A percentile compares a stretch with the other conserved stretches of the same genome.
Conservation (phyloP, 2,888 invertebrate genomes). For the Cantharis nigra region DNA sequence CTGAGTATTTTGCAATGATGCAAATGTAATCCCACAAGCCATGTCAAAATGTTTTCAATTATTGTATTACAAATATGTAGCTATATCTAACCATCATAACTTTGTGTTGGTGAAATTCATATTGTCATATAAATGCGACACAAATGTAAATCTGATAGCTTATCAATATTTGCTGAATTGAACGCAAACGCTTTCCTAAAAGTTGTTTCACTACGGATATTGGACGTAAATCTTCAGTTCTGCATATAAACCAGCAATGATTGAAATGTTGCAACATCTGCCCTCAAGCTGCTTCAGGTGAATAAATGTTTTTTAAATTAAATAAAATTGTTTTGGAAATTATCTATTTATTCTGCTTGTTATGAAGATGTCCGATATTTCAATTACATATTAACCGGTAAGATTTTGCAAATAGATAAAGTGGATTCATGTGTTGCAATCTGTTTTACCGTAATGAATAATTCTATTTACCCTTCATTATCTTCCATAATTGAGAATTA, state of each 20-base stretch:
- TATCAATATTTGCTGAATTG: constrained; percentile 42
- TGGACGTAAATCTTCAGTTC: constrained; percentile 41
- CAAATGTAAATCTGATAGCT: constrained; percentile 43
- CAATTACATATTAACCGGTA: background rate
- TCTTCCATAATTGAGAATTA: background rate
- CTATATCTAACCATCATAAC: background rate
- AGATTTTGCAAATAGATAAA: background rate
- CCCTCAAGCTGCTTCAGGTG: constrained; percentile 11
- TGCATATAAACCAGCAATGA: constrained; percentile 37
- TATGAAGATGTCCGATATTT: background rate
- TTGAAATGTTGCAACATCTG: constrained; percentile 27
- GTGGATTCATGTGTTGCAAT: background rate
- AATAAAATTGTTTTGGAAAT: background rate
- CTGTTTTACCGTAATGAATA: background rate
- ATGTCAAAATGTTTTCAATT: background rate
- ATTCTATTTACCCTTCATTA: background rate
- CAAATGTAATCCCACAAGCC: background rate
- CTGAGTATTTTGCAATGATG: background rate
- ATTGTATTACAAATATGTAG: background rate
- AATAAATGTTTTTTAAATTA: constrained; percentile 6
- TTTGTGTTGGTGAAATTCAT: background rate
- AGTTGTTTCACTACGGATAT: constrained; percentile 44
- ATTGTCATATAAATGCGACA: constrained; percentile 35
- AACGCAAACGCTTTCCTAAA: constrained; percentile 39
- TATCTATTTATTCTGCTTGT: background rate